Base-by-base conservation (phyloP, 2,888 invertebrate species). In the Microchrysa polita region DNA sequence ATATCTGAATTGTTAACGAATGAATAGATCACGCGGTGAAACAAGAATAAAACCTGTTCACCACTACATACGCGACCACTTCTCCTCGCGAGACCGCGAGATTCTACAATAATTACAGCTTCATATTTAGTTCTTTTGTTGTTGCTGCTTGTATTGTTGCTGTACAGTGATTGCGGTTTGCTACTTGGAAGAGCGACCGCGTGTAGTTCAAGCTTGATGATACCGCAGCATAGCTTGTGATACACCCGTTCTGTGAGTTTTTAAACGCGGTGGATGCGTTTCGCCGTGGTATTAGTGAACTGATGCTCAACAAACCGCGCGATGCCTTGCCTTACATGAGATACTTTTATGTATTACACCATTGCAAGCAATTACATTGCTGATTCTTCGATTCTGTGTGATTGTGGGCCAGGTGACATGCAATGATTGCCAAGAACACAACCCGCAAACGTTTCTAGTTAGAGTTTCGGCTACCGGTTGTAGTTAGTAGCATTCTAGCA, bases 361-460 rank as follows among this genome's bases (percentile, higher is more conserved):
- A 52, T 34, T 57, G 57, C 34, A 9, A 55, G 55, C 67, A 67
- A 53, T 53, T 55, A 67, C 67, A 67, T 16, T 22, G 44, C 65
- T 20, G 65, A 65, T 65, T 65, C 65, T 65, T 22, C 4, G 65
- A 65, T 65, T 65, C 65, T 65, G 16, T 65, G 16, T 65, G 65
- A 65, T 65, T 65, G 44, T 20, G 55, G 48, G 18, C 69, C 52
- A 69, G 67, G 69, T 69, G 69, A 55, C 69, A 57, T 55, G 42
- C 16, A 69, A 52, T 52, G 27, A 55, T 69, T 40, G 55, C n/a
- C 44, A 69, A 69, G 69, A 69, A 69, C 20, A 48, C 65, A 12
- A 10, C 20, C 22, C 20, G 48, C 48, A 48, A 34, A n/a, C 23
- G 65, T 44, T 22, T 22, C 48, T 69, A 69, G 42, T 57, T 34